Evolutionary conservation across 2,888 invertebrate species (phyloP), one percentile per base, ranked within the genome.

Genomic region (Cinara cedri): DNA sequence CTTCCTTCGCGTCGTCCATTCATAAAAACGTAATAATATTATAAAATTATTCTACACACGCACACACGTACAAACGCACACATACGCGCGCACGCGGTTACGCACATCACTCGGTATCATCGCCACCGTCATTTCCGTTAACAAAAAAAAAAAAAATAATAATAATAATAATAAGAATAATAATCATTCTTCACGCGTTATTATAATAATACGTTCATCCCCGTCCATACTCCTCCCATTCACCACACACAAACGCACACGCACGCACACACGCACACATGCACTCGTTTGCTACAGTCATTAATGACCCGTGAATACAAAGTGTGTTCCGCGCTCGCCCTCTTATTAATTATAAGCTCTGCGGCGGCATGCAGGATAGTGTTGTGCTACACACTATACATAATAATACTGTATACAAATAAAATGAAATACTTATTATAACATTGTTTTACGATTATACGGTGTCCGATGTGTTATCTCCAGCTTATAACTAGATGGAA

Each of bases 291-390:
- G 54, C 51, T n/a, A 14, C 42, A 6, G 54, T 46, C 66, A 76
- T 66, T 66, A 76, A 76, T 66, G 76, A 55, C 19, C 76, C 76
- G 76, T 76, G 66, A 76, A 76, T 21, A 66, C 76, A 66, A 76
- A 76, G 76, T 16, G 66, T 34, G 72, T 66, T 65, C 66, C 76
- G 62, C 72, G 51, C 62, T 49, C 72, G 74, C 63, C 74, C 74
- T 74, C 74, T 74, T 63, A 74, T 74, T 74, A 74, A 74, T 74
- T 74, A 74, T 63, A n/a, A 65, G 63, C 49, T 21, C 57, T 21
- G 24, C 13, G 49, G 19, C 6, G 21, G 13, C n/a, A n/a, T n/a
- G n/a, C n/a, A n/a, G n/a, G n/a, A n/a, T n/a, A n/a, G n/a, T n/a
- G n/a, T n/a, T n/a, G n/a, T n/a, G n/a, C n/a, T n/a, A n/a, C n/a